phyloP scores from a whole-genome alignment of 2,113 vertebrate species.

The Cephalopholis sonnerati region DNA sequence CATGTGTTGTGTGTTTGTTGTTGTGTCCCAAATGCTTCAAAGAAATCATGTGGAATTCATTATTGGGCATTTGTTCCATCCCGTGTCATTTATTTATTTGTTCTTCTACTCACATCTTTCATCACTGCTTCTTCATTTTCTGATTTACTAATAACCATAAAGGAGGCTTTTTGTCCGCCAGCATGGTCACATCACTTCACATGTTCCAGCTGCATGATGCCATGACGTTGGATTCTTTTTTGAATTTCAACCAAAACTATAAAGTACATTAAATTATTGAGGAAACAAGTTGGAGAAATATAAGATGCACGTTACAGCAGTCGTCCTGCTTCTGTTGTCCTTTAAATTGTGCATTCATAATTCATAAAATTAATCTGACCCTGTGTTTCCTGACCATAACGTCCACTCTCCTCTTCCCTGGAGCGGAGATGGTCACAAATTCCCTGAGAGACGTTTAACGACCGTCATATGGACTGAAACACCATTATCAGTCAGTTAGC shows the following conservation, averaged over 20 bases:
- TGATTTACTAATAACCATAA: not conserved
- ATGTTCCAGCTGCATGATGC: not conserved
- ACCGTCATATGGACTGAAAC: slow-evolving; percentile 36
- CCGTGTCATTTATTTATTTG: not conserved
- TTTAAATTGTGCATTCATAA: not conserved
- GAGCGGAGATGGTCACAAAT: slow-evolving; percentile 25
- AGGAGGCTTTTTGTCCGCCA: not conserved
- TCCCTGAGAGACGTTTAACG: slow-evolving; percentile 62
- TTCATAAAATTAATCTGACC: slow-evolving; percentile 16
- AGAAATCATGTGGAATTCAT: slow-evolving; percentile 14
- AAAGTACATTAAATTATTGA: not conserved
- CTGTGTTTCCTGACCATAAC: slow-evolving; percentile 16
- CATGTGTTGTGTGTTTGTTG: not conserved
- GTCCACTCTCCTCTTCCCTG: slow-evolving; percentile 5
- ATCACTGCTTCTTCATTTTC: not conserved
- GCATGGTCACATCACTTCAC: not conserved
- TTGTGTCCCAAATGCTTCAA: slow-evolving; percentile 15
- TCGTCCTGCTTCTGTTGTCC: not conserved
- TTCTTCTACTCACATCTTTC: not conserved
- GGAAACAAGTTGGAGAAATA: not conserved
- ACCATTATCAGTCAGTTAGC: slow-evolving; percentile 56
- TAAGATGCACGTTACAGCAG: not conserved
- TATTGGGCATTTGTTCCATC: not conserved
- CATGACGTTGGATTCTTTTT: not conserved
- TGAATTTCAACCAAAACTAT: not conserved